Evolutionary conservation across 2,113 vertebrate genomes (phyloP).

Genomic region (Danio rerio): DNA sequence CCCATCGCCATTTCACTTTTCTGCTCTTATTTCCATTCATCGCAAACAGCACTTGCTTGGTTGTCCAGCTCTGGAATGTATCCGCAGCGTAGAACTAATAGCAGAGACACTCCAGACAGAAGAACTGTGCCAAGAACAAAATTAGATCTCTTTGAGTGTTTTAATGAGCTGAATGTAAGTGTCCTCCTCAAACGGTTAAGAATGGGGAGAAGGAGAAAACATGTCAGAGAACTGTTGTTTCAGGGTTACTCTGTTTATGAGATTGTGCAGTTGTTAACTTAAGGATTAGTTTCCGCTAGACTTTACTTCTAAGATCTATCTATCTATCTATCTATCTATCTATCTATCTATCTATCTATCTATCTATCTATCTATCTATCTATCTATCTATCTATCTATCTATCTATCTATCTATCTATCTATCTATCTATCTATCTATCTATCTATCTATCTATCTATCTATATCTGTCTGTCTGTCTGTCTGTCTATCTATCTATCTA

Average conservation of each 20-base stretch:
- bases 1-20: conserved; percentile 33
- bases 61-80: conserved; percentile 34
- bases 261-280: neutral
- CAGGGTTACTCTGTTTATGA: too few species aligned
- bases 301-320: too few species aligned
- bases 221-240: neutral
- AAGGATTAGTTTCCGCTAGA: neutral
- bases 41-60: conserved; percentile 22
- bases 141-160: conserved; percentile 39
- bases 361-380: too few species aligned
- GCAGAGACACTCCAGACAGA: conserved; percentile 15
- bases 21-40: conserved; percentile 17
- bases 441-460: too few species aligned
- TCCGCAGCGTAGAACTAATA: neutral
- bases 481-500: too few species aligned
- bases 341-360: too few species aligned
- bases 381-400: too few species aligned
- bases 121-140: conserved; percentile 27
- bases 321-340: neutral
- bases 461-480: too few species aligned
- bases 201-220: neutral
- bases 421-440: too few species aligned
- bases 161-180: conserved; percentile 22
- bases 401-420: too few species aligned
- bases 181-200: neutral